Evolutionary conservation across 2,888 invertebrate species (phyloP), one percentile per base, ranked within the genome.

Genomic region (Leptopilina myrica): DNA sequence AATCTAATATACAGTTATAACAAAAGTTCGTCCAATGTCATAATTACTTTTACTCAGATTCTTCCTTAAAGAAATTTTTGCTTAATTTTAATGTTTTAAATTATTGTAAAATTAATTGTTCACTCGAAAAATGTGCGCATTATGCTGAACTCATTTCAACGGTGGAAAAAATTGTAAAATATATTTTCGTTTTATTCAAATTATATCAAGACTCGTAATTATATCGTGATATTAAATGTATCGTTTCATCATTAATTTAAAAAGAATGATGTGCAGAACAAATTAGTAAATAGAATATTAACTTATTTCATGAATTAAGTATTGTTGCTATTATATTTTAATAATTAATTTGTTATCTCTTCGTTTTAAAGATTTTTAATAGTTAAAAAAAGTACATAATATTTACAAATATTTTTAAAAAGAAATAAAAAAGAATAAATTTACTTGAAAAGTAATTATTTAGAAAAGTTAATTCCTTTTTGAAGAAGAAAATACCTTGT

Each of bases 201-300:
- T 14, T 69, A 69, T 69, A 53, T 53, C 20, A 67, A 14, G 53
- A 69, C 14, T 53, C 69, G 26, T 46, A 49, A 7, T 69, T 69
- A 69, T 69, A 26, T 69, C 69, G 69, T 69, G 69, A 69, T 69
- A 69, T 69, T 69, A 69, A 69, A 33, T 33, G 53, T 69, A 69
- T 33, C 33, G 33, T 69, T 69, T 69, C 49, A 53, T 20, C 12
- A 49, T 14, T 69, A 67, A 67, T 49, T 69, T 53, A 49, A 49
- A 49, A 49, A 49, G 26, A 14, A 49, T 53, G 20, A 69, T 49
- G n/a, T 53, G 53, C 26, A 69, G 49, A 69, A 62, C 62, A 62
- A 62, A 62, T 62, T 62, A 53, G n/a, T 49, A 53, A 69, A 4
- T 69, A 69, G 26, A 53, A 49, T 69, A 53, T 69, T 69, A 69